Evolutionary conservation across 2,113 vertebrate genomes (phyloP).

Genomic region (Oreochromis tanganicae): DNA sequence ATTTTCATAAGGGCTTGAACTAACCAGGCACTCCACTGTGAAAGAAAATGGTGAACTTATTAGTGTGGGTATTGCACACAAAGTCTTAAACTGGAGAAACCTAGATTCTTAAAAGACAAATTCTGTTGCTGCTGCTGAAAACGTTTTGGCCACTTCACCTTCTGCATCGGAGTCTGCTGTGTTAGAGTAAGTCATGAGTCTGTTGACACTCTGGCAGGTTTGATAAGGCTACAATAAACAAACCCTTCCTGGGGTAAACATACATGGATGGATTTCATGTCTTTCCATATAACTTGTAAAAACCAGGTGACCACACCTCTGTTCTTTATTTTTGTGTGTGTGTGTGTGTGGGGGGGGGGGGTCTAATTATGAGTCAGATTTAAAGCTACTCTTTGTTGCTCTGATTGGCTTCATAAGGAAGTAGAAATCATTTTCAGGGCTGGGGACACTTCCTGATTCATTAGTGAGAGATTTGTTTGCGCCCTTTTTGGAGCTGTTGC

Average conservation of each 20-base stretch:
- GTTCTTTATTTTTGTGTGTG: neutral
- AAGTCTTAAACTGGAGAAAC: neutral
- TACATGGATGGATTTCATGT: neutral
- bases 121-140: neutral
- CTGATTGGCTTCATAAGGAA: neutral
- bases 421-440: neutral
- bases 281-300: neutral
- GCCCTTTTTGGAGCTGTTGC: neutral
- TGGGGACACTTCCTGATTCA: neutral
- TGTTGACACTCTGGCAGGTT: slow-evolving; percentile 40
- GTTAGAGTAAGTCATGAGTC: neutral
- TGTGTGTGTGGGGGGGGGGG: accelerated
- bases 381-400: neutral
- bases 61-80: neutral
- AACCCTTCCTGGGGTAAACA: slow-evolving; percentile 44
- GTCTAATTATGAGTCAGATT: neutral
- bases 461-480: neutral
- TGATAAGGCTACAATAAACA: neutral
- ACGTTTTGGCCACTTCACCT: neutral
- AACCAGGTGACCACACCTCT: neutral
- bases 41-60: neutral
- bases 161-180: neutral
- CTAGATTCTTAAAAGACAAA: neutral
- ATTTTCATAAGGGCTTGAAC: neutral
- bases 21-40: neutral